A percentile compares a stretch with the other conserved stretches of the same genome.
Evolutionary conservation across 2,113 vertebrate species (phyloP).

Genomic region (Gambusia affinis): DNA sequence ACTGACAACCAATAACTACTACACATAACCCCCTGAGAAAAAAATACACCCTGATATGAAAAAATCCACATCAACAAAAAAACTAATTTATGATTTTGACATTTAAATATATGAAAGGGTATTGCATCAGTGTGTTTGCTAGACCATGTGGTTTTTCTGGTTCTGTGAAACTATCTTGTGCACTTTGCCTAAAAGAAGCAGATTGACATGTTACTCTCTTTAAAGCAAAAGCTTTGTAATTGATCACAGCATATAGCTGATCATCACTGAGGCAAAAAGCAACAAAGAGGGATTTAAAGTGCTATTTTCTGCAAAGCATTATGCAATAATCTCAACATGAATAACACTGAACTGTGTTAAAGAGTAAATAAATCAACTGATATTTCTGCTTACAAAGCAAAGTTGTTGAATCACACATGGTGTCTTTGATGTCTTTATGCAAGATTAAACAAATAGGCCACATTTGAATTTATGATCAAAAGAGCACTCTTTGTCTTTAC

Average conservation of each 20-base stretch:
- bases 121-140: not conserved
- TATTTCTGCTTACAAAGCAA: slow-evolving; percentile 13
- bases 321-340: not conserved
- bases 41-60: not conserved
- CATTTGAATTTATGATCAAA: slow-evolving; percentile 56
- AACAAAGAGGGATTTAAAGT: not conserved
- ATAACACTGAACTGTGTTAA: slow-evolving; percentile 7
- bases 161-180: not conserved
- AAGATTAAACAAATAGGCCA: slow-evolving; percentile 54
- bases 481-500: slow-evolving; percentile 53
- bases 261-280: not conserved
- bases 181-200: not conserved
- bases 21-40: not conserved
- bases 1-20: not conserved
- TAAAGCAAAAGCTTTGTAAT: not conserved
- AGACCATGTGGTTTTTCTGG: not conserved
- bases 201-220: not conserved
- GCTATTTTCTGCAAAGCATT: not conserved
- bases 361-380: slow-evolving; percentile 49
- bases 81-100: not conserved
- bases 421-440: slow-evolving; percentile 39
- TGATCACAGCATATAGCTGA: not conserved
- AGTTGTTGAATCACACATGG: slow-evolving; percentile 46
- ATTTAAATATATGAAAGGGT: not conserved
- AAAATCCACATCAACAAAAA: not conserved